A percentile compares a stretch with the other conserved stretches of the same genome.
These are phyloP conservation scores for Entelurus aequoreus DNA, from an alignment of 2,113 vertebrate species.

Conservation along the genomic window DNA sequence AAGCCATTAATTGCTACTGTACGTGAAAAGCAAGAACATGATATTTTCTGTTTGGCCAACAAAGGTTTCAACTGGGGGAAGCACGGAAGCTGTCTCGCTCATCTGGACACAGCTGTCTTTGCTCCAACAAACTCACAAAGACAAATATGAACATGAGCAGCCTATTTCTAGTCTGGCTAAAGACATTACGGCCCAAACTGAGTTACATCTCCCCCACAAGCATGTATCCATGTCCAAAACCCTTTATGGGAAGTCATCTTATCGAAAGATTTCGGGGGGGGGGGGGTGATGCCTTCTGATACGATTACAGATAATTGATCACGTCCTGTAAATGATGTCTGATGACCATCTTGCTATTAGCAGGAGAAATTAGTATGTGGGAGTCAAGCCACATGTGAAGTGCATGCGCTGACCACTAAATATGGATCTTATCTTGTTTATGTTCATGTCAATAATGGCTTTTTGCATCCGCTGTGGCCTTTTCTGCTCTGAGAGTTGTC, in stretches of 20 bases:
- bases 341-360: constrained; percentile 44
- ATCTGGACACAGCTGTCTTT: constrained; percentile 36
- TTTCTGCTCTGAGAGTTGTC: not conserved
- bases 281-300: constrained; percentile 53
- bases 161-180: constrained; percentile 66
- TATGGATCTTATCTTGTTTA: not conserved
- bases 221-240: constrained; percentile 60
- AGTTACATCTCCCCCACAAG: constrained; percentile 58
- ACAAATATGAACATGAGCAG: constrained; percentile 40
- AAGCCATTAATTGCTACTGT: too few species aligned
- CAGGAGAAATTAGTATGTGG: constrained; percentile 24
- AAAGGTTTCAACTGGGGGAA: constrained; percentile 9
- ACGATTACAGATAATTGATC: constrained; percentile 60
- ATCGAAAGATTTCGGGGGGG: constrained; percentile 39
- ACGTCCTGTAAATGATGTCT: constrained; percentile 57
- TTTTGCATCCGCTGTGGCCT: not conserved
- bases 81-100: constrained; percentile 2
- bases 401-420: constrained; percentile 1
- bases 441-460: not conserved
- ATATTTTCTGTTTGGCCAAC: constrained; percentile 2
- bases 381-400: constrained; percentile 29
- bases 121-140: constrained; percentile 39
- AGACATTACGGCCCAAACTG: constrained; percentile 62
- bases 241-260: constrained; percentile 50
- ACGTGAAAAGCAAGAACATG: not conserved